Conservation (phyloP, 1,140 invertebrate species). For the Sminthurides bifidus region DNA sequence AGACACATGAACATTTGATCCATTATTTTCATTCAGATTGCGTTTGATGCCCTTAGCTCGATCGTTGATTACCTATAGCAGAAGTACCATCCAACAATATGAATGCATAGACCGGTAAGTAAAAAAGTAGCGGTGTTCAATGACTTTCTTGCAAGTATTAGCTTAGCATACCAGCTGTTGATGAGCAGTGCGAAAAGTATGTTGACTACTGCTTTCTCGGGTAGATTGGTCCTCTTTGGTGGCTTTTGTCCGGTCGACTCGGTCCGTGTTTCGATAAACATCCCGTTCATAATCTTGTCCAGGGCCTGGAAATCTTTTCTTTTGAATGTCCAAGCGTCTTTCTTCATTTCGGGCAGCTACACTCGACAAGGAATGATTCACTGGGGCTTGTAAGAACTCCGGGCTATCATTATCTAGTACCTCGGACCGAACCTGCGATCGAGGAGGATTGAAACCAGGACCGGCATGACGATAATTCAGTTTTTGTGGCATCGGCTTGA, state of each 20-base stretch:
- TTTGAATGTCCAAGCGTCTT: too few relatives aligned
- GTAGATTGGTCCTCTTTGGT: too few relatives aligned
- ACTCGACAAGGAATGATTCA: too few relatives aligned
- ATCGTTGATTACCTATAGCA: constrained; percentile 18
- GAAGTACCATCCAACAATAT: not conserved
- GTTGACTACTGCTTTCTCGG: not conserved
- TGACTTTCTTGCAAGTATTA: not conserved
- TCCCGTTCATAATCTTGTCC: not conserved
- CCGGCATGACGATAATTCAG: too few relatives aligned
- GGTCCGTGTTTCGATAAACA: not conserved
- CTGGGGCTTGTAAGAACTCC: too few relatives aligned
- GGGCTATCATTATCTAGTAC: too few relatives aligned
- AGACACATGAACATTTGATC: not conserved
- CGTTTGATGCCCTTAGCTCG: constrained; percentile 21
- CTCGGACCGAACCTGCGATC: too few relatives aligned
- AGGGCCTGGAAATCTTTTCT: not conserved
- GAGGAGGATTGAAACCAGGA: too few relatives aligned
- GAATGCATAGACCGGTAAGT: not conserved
- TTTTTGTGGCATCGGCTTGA: too few relatives aligned
- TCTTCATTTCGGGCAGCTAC: too few relatives aligned
- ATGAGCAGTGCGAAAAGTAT: constrained; percentile 2
- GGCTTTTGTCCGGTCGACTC: too few relatives aligned
- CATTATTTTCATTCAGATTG: not conserved
- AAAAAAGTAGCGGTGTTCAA: constrained; percentile 5
- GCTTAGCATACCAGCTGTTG: constrained; percentile 6